Conservation (phyloP, 2,888 invertebrate genomes). For the Pseudococcus longispinus region DNA sequence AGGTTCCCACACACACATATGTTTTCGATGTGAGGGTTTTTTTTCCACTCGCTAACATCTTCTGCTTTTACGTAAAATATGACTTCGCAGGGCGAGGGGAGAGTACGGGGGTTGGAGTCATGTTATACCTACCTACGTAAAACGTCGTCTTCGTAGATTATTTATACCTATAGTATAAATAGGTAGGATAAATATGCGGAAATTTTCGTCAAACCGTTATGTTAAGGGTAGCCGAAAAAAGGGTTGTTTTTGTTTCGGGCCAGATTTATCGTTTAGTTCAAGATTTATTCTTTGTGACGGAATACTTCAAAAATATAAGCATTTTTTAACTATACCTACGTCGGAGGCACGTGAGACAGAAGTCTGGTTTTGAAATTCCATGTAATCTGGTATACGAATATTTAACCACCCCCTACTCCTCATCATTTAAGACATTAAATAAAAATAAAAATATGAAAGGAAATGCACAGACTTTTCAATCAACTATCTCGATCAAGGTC, state of each 20-base stretch:
- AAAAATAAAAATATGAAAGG: no score
- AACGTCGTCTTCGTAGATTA: neutral
- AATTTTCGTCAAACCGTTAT: neutral
- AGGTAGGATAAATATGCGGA: neutral
- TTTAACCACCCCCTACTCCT: no score
- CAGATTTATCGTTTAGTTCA: neutral
- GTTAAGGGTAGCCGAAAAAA: neutral
- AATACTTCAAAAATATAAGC: neutral
- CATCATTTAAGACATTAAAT: no score
- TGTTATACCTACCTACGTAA: neutral
- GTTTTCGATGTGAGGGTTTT: neutral
- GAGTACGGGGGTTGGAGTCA: neutral
- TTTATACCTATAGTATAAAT: neutral
- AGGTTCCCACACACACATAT: constrained; percentile 22
- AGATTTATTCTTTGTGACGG: neutral
- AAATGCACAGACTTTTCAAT: no score
- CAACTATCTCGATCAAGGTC: no score
- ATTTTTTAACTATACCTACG: neutral
- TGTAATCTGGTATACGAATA: no score
- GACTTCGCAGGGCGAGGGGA: neutral
- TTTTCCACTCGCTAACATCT: neutral
- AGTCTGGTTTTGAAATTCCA: no score
- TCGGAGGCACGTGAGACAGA: neutral
- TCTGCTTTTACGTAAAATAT: neutral
- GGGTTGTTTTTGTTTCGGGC: neutral